phyloP scores from a whole-genome alignment of 1,140 invertebrate species.

The Zophobas atratus region DNA sequence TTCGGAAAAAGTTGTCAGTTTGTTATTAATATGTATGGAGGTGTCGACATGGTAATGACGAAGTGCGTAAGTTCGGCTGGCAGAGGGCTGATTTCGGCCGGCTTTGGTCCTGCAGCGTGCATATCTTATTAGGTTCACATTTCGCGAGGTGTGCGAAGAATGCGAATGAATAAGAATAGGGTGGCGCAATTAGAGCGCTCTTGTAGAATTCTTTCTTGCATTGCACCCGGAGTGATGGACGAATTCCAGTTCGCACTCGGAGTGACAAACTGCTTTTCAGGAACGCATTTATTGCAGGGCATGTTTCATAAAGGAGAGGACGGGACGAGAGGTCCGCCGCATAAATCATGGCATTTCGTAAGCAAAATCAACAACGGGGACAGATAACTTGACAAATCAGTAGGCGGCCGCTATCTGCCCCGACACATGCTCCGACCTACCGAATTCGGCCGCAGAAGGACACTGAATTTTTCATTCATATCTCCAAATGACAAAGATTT shows the following conservation, averaged over 20 bases:
- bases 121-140: conserved; percentile 55
- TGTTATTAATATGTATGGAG: conserved; percentile 47
- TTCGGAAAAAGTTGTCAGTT: conserved; percentile 19
- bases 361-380: conserved; percentile 60
- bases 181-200: conserved; percentile 53
- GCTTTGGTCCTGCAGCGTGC: conserved; percentile 28
- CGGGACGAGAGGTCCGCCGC: conserved; percentile 31
- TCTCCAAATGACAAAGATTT: conserved; percentile 78
- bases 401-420: conserved; percentile 56
- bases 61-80: conserved; percentile 19
- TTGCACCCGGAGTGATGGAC: conserved; percentile 49
- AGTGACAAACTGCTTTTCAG: conserved; percentile 55
- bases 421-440: conserved; percentile 53
- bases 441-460: conserved; percentile 53
- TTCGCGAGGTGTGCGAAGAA: conserved; percentile 53
- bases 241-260: conserved; percentile 54
- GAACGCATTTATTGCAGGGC: conserved; percentile 55
- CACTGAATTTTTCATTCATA: conserved; percentile 75
- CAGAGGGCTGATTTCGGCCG: conserved; percentile 21
- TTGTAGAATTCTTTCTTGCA: conserved; percentile 56
- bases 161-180: conserved; percentile 55
- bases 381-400: conserved; percentile 61
- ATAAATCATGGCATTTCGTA: conserved; percentile 54
- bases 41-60: conserved; percentile 43
- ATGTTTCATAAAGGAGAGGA: conserved; percentile 49